Evolutionary conservation across 2,113 vertebrate genomes (phyloP), one percentile per base, ranked within the genome.

Genomic region (Leucopsar rothschildi): DNA sequence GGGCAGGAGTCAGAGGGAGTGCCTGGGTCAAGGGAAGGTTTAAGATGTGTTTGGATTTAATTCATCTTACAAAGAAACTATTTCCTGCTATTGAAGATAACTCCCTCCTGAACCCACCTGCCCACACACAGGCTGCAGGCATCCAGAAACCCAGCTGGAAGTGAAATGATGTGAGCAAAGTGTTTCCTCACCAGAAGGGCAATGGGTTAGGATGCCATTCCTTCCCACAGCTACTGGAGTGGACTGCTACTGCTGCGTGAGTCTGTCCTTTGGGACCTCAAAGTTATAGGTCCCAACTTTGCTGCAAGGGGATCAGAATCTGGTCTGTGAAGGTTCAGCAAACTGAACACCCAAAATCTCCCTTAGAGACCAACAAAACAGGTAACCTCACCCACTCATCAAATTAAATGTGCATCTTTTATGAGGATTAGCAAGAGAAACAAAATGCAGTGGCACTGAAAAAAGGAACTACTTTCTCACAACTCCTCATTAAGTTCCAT

Each of bases 11-110:
- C 95, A 94, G 92, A 96, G 94, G 96, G 97, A 97, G 92, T 94
- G 94, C 91, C 93, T 94, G 93, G 95, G 97, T 96, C 94, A 97
- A 96, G 89, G 87, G 91, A 94, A 97, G 93, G 95, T 95, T 97
- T 96, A 95, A 96, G 94, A 96, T 92, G 85, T 96, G 94, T 96
- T 96, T 96, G 96, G 92, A 93, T 97, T 97, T 95, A 96, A 96
- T 96, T 97, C 95, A 96, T 96, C 92, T 95, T 95, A 96, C 93
- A 96, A 95, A 90, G 95, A 95, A 97, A 92, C 93, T 94, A 96
- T 97, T 97, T 97, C 96, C 96, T 97, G 92, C 96, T 96, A 96
- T 95, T 82, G 83, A 95, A 96, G 95, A 91, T 95, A 97, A 96
- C 95, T 97, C 95, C 93, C 94, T 95, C 88, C 93, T 95, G 96